phyloP scores from a whole-genome alignment of 2,113 vertebrate species.

The Petroica traversi region DNA sequence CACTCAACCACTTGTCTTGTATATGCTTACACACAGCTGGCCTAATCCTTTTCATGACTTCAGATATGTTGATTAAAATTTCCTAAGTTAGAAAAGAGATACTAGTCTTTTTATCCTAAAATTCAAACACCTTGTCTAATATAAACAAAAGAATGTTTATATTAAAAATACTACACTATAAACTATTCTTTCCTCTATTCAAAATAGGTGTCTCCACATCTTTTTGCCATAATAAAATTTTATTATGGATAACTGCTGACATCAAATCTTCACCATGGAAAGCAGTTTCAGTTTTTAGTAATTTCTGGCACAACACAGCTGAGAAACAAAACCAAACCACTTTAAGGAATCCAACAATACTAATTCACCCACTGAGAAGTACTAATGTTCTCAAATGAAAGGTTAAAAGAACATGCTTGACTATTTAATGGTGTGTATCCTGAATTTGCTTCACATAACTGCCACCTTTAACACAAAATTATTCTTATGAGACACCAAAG shows the following conservation, averaged over 20 bases:
- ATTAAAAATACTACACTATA: not conserved
- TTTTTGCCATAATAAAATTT: not conserved
- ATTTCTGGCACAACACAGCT: not conserved
- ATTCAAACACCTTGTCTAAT: not conserved
- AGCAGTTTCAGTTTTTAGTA: not conserved
- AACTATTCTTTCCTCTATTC: not conserved
- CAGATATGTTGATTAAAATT: constrained; percentile 31
- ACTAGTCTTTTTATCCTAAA: not conserved
- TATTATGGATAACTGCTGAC: not conserved
- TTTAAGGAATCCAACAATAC: not conserved
- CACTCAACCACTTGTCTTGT: constrained; percentile 59
- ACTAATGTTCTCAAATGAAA: not conserved
- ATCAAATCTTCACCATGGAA: not conserved
- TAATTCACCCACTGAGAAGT: not conserved
- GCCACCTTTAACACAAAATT: not conserved
- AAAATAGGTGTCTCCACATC: not conserved
- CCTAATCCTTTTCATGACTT: constrained; percentile 52
- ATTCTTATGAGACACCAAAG: not conserved
- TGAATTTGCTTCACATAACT: not conserved
- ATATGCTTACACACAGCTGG: constrained; percentile 63
- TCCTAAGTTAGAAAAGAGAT: not conserved
- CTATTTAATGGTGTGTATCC: not conserved
- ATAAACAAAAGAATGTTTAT: not conserved
- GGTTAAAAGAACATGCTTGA: not conserved
- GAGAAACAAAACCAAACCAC: not conserved